Percentiles rank a stretch among this genome's conserved stretches.
Conservation (phyloP, 2,888 invertebrate genomes). For the Oligia strigilis region DNA sequence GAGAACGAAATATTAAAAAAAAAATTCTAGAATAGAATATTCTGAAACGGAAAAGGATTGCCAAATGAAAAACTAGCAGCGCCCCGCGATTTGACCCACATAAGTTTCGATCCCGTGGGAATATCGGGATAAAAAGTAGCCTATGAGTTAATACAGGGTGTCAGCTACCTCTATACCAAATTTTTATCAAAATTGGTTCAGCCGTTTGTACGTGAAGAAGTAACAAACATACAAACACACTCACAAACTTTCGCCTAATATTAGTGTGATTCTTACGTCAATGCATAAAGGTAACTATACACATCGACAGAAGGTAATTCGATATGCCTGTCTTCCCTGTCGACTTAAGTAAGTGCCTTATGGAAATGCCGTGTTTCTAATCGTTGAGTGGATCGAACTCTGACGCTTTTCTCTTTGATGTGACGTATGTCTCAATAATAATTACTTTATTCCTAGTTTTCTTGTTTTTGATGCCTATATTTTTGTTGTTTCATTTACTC, state of each 20-base stretch:
- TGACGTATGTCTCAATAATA: slow-evolving; percentile 38
- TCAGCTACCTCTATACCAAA: too few species aligned
- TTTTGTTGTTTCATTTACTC: not conserved
- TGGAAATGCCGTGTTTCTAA: slow-evolving; percentile 86
- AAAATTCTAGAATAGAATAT: slow-evolving; percentile 41
- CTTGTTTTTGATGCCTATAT: not conserved
- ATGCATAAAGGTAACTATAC: slow-evolving; percentile 67
- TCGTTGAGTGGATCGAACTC: slow-evolving; percentile 74
- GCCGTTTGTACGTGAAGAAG: too few species aligned
- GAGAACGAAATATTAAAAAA: not conserved
- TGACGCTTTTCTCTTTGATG: slow-evolving; percentile 65
- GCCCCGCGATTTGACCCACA: too few species aligned
- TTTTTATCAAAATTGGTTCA: too few species aligned
- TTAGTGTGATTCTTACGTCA: slow-evolving; percentile 18
- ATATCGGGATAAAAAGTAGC: too few species aligned
- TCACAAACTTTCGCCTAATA: too few species aligned
- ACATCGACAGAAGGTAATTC: slow-evolving; percentile 77
- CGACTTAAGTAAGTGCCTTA: slow-evolving; percentile 85
- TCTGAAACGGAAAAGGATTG: slow-evolving; percentile 37
- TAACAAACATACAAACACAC: too few species aligned
- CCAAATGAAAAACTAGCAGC: slow-evolving; percentile 15
- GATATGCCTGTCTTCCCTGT: slow-evolving; percentile 83
- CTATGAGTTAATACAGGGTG: too few species aligned
- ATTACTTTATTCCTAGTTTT: slow-evolving; percentile 20
- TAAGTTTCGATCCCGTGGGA: too few species aligned